Evolutionary conservation across 2,113 vertebrate species (phyloP).

Genomic region (Callionymus lyra): DNA sequence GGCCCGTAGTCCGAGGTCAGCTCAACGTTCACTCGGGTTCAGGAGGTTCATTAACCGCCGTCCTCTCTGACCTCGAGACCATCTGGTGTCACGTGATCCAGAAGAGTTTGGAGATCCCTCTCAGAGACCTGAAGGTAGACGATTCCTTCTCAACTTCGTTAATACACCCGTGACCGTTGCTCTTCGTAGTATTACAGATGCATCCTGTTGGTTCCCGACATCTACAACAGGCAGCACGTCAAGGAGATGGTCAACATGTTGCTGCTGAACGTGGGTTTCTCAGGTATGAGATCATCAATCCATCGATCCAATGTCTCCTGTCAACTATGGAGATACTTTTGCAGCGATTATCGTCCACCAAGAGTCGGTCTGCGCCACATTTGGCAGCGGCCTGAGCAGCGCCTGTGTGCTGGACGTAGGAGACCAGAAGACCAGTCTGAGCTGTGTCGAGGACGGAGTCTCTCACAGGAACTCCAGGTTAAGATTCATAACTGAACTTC

Average conservation of each 20-base stretch:
- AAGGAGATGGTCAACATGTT: slow-evolving; percentile 94
- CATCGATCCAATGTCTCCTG: neutral
- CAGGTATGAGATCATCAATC: slow-evolving; percentile 68
- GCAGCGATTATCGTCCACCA: slow-evolving; percentile 91
- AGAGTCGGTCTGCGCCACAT: slow-evolving; percentile 92
- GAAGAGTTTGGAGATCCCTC: slow-evolving; percentile 88
- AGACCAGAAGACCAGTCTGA: slow-evolving; percentile 94
- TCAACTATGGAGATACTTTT: neutral
- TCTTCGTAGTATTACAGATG: slow-evolving; percentile 88
- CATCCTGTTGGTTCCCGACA: slow-evolving; percentile 91
- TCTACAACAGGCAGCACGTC: slow-evolving; percentile 90
- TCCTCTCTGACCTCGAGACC: slow-evolving; percentile 84
- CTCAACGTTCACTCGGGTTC: slow-evolving; percentile 81
- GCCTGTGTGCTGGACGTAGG: slow-evolving; percentile 93
- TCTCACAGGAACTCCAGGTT: slow-evolving; percentile 94
- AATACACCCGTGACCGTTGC: no score
- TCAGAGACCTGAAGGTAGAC: slow-evolving; percentile 93
- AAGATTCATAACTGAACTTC: neutral
- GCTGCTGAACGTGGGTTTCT: slow-evolving; percentile 91
- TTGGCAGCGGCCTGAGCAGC: slow-evolving; percentile 90
- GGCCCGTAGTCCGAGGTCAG: slow-evolving; percentile 86
- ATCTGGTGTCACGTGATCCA: slow-evolving; percentile 92
- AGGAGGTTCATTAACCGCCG: slow-evolving; percentile 84
- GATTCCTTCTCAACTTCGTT: neutral
- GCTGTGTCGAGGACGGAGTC: slow-evolving; percentile 95